Evolutionary conservation across 2,113 vertebrate genomes (phyloP), one percentile per base, ranked within the genome.

Genomic region (Merops nubicus): DNA sequence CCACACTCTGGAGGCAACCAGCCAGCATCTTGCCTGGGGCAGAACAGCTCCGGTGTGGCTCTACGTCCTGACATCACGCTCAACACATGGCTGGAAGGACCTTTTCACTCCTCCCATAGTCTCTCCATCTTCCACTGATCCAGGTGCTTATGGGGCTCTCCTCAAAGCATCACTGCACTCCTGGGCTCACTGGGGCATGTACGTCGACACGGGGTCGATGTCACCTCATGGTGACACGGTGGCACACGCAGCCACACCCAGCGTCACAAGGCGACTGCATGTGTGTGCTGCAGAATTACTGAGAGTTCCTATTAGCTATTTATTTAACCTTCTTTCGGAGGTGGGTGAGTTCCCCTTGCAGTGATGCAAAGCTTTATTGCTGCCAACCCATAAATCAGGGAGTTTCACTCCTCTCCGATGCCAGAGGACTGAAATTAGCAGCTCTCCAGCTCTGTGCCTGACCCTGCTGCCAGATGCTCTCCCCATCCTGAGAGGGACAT

Each of bases 321-420:
- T 95, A 59, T 96, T 97, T 93, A 91, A 96, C 97, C 96, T 92
- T 84, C 76, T 94, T 97, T 93, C 22, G 45, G 92, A 94, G 88
- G 96, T 3, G 21, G 88, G 93, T 91, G 91, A 87, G 83, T 94
- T 96, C 94, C 88, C 94, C 54, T 75, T 31, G 83, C 91, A 85
- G 89, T 57, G 7, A 62, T 19, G 75, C 8, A 6, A 85, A 92
- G 85, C 75, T 96, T 96, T 65, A 72, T 87, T 88, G 77, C 77
- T 1, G 4, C 89, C 95, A 91, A 22, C 78, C 75, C 92, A 85
- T 92, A 90, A 88, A 95, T 91, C 81, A 77, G 53, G 91, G 96
- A 91, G 74, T 82, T 91, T 56, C 6, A 0, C 73, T 94, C 88
- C 77, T 69, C 88, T 96, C 75, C 25, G 51, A 56, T 89, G 85